Base-by-base conservation (phyloP, 2,797 vertebrate genomes). In the Acrocephalus scirpaceus region DNA sequence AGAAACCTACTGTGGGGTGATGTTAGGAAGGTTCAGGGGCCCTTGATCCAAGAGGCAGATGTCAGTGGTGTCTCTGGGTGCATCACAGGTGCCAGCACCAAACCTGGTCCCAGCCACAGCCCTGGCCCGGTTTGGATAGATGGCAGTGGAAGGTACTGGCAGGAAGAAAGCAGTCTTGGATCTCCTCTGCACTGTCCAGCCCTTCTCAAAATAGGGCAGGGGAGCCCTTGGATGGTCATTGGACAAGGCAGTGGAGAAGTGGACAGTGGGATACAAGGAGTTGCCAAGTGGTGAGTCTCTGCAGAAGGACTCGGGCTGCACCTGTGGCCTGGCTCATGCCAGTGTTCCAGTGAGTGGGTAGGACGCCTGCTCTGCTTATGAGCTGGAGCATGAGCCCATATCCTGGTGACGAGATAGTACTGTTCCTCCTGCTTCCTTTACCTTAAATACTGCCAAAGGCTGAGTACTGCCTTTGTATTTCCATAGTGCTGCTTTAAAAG, bases 71-170 rank as follows among this genome's bases (percentile, higher is more conserved):
- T 64, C 50, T 62, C 45, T 8, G 40, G 65, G 42, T 34, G n/a
- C 36, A 26, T 86, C 22, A 11, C 25, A 25, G 23, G 45, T 86
- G 30, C 30, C 72, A 50, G 47, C 1, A 4, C 27, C 38, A 85
- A 58, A 34, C 14, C 12, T 34, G 60, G 27, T 66, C 30, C 34
- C 27, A 47, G 48, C 50, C 1, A 1, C 34, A 15, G 53, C 27
- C 14, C 20, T 1, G 0, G 11, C 11, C 32, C 6, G 2, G 15
- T 76, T 82, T 76, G 7, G 15, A 17, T 34, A n/a, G 29, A 53
- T 9, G 5, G 54, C 0, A 0, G 11, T 53, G 20, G 2, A 1
- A 11, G 18, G 17, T 65, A 16, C 45, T 71, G 36, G 27, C 19
- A 36, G 40, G 54, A 86, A 40, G 32, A 58, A 69, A 34, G 27